Base-by-base conservation (phyloP, 2,113 vertebrate genomes). In the Pelmatolapia mariae region DNA sequence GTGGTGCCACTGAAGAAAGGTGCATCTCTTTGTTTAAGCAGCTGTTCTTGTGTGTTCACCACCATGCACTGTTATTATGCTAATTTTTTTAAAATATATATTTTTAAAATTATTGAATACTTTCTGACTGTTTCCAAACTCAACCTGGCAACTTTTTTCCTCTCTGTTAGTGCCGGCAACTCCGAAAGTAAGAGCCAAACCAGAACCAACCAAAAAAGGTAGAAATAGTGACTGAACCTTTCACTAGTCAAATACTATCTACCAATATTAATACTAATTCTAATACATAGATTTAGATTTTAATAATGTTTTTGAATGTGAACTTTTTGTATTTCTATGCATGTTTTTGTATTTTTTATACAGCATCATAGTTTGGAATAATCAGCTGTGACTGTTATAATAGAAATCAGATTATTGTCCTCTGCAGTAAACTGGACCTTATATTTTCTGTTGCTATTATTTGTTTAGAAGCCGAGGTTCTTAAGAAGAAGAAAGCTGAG, bases 1-100 rank as follows among this genome's bases (percentile, higher is more conserved):
- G 40, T 80, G 54, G 83, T 87, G 19, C 89, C 91, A 6, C 26
- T 93, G 24, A 95, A 90, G 86, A 95, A 90, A 95, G 93, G 94
- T 94, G 56, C 3, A 10, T 59, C 4, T 63, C 4, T 78, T 38
- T 56, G 6, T 31, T 53, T 26, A 54, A 36, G 36, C n/a, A 53
- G 9, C 10, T n/a, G 38, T 26, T 7, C 8, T 31, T 81, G 3
- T 52, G 50, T 52, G 50, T n/a, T 52, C 52, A 54, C 52, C n/a
- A 54, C 5, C 3, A n/a, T n/a, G n/a, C 52, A 53, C 52, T 19
- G 9, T 22, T 54, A 22, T 54, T 54, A 54, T 54, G 19, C n/a
- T 1, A 22, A 10, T 1, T 24, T 4, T 24, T 4, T 8, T 45
- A 22, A n/a, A 52, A 52, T 19, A 52, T 52, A 8, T 5, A 52